These are phyloP conservation scores for Ashinkailepas kermadecensis DNA, from an alignment of 2,888 invertebrate genomes.

Conservation along the genomic window DNA sequence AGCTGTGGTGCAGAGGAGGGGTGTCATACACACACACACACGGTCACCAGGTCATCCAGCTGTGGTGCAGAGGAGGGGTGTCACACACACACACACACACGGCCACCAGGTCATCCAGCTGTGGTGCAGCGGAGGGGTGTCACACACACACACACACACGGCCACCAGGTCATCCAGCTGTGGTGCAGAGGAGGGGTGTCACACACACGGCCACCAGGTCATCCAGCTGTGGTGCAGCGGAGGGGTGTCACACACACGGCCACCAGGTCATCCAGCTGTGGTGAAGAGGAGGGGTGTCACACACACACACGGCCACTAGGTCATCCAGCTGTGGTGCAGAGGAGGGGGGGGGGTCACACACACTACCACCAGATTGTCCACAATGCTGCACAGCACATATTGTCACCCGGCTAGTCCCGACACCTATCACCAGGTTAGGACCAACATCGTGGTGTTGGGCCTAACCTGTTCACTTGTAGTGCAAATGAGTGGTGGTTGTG, in stretches of 20 bases:
- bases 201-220: not conserved
- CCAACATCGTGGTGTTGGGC: too few relatives aligned
- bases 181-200: constrained; percentile 15
- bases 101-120: not conserved
- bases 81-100: not conserved
- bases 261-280: not conserved
- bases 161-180: not conserved
- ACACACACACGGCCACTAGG: not conserved
- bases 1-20: too few relatives aligned
- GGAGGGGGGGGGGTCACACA: not conserved
- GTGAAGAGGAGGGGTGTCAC: not conserved
- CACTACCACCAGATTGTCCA: not conserved
- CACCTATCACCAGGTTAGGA: too few relatives aligned
- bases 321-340: not conserved
- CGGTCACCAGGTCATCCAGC: not conserved
- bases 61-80: not conserved
- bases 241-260: not conserved
- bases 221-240: not conserved
- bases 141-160: too few relatives aligned
- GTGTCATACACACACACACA: not conserved
- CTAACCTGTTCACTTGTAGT: too few relatives aligned
- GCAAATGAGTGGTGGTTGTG: too few relatives aligned
- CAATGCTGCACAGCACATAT: too few relatives aligned
- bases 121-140: too few relatives aligned
- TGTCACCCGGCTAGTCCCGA: too few relatives aligned